Conservation (phyloP, 1,140 invertebrate genomes). For the Hyles vespertilio region DNA sequence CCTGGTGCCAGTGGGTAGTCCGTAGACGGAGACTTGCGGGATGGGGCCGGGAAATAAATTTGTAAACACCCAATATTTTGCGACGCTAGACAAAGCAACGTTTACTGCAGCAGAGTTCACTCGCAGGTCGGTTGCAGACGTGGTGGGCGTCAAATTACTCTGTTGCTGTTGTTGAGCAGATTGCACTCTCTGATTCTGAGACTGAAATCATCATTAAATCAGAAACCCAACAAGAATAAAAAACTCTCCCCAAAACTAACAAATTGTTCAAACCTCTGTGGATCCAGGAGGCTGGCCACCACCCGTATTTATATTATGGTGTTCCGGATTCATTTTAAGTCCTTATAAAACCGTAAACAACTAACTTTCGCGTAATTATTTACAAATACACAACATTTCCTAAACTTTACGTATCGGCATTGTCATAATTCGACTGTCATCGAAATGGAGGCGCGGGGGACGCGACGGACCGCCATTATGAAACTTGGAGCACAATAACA, state of each 20-base stretch:
- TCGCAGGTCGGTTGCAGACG: slow-evolving; percentile 76
- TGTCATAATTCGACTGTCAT: slow-evolving; percentile 78
- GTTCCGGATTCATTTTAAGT: slow-evolving; percentile 75
- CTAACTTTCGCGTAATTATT: slow-evolving; percentile 50
- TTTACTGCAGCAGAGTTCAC: slow-evolving; percentile 78
- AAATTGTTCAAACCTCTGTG: slow-evolving; percentile 70
- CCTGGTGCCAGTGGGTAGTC: slow-evolving; percentile 71
- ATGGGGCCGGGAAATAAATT: slow-evolving; percentile 80
- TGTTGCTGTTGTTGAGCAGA: slow-evolving; percentile 47
- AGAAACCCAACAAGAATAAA: slow-evolving; percentile 26
- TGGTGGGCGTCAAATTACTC: slow-evolving; percentile 64
- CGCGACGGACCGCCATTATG: slow-evolving; percentile 80
- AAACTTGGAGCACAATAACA: slow-evolving; percentile 76
- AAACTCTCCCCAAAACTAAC: slow-evolving; percentile 40
- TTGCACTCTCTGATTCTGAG: slow-evolving; percentile 56
- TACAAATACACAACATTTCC: slow-evolving; percentile 67
- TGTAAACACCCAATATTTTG: slow-evolving; percentile 82
- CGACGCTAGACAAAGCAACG: slow-evolving; percentile 79
- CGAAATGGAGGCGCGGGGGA: slow-evolving; percentile 78
- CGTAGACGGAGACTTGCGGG: slow-evolving; percentile 80
- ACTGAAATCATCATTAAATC: slow-evolving; percentile 43
- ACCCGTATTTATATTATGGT: slow-evolving; percentile 74
- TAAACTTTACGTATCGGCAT: slow-evolving; percentile 71
- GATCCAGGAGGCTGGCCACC: slow-evolving; percentile 72
- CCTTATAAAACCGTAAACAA: slow-evolving; percentile 30